Conservation (phyloP, 2,888 invertebrate species). For the Perithous albicinctus region DNA sequence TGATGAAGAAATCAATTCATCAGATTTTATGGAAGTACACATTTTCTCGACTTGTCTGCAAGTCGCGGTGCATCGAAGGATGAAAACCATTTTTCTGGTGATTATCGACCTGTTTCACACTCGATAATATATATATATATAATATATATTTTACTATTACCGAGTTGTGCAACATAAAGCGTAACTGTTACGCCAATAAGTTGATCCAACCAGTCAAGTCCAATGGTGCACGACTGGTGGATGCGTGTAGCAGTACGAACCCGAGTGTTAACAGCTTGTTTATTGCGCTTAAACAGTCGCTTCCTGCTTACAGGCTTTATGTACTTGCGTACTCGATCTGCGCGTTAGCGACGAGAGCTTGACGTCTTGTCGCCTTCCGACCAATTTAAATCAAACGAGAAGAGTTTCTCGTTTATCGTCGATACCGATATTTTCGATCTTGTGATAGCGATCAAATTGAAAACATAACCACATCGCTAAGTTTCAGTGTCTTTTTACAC, state of each 20-base stretch:
- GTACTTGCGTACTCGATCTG: slow-evolving; percentile 67
- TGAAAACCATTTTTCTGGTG: neutral
- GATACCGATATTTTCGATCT: neutral
- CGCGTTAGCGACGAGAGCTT: slow-evolving; percentile 37
- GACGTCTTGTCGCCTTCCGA: slow-evolving; percentile 34
- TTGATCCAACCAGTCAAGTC: slow-evolving; percentile 63
- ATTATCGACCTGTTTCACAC: neutral
- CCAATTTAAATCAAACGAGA: slow-evolving; percentile 33
- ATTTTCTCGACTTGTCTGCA: neutral
- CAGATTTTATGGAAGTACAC: neutral
- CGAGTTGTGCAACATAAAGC: slow-evolving; percentile 39
- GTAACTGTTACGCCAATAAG: slow-evolving; percentile 69
- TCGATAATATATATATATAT: neutral
- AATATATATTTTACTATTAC: slow-evolving; percentile 23
- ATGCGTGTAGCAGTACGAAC: slow-evolving; percentile 37
- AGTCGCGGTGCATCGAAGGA: too few relatives aligned
- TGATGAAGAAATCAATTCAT: neutral
- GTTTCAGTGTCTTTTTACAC: neutral
- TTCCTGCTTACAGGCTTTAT: slow-evolving; percentile 79
- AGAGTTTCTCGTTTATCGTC: neutral
- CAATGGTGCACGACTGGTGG: slow-evolving; percentile 2
- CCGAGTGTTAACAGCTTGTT: slow-evolving; percentile 74
- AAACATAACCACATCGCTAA: neutral
- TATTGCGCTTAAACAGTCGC: slow-evolving; percentile 81
- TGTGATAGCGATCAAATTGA: neutral